Evolutionary conservation across 2,113 vertebrate species (phyloP).

Genomic region (Athene noctua): DNA sequence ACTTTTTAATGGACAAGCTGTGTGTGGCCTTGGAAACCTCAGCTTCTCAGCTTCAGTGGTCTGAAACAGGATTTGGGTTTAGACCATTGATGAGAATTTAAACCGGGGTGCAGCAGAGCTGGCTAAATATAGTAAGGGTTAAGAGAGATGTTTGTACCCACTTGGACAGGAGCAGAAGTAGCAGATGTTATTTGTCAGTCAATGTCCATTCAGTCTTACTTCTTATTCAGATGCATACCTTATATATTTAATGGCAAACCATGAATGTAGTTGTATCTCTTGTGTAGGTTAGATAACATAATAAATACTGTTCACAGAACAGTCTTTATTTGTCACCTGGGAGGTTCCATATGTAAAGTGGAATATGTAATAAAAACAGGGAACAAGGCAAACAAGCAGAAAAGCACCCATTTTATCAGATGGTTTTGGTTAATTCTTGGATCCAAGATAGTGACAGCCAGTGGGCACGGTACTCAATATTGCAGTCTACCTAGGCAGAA

Average conservation of each 20-base stretch:
- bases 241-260: background rate
- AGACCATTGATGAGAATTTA: background rate
- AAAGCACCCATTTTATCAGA: background rate
- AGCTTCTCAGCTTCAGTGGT: background rate
- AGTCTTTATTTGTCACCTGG: background rate
- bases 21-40: background rate
- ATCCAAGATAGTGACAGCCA: background rate
- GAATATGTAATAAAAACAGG: fast-evolving
- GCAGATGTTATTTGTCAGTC: background rate
- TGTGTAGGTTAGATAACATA: background rate
- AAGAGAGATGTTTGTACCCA: background rate
- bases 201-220: background rate
- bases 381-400: background rate
- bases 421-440: background rate
- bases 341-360: background rate
- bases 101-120: background rate
- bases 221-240: background rate
- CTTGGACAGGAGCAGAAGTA: background rate
- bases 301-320: background rate
- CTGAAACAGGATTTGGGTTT: background rate
- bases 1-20: background rate
- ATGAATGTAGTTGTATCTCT: no score
- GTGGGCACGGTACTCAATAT: fast-evolving
- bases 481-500: background rate
- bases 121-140: background rate